Conservation (phyloP, 1,140 invertebrate species). For the Drosophila orosa region DNA sequence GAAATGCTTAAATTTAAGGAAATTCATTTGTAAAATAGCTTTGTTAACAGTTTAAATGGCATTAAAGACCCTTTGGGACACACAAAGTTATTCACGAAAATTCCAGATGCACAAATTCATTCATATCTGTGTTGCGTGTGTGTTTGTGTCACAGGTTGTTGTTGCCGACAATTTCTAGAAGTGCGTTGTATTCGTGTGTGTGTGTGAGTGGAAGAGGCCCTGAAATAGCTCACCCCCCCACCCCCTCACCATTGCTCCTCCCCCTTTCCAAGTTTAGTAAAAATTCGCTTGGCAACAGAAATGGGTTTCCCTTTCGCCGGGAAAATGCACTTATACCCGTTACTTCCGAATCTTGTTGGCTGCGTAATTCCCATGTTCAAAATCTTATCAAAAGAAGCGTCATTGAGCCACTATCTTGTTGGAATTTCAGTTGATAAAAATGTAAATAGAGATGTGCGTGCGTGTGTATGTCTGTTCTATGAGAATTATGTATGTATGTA, state of each 20-base stretch:
- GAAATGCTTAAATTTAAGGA: not conserved
- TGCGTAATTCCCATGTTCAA: constrained; percentile 6
- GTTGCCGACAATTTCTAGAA: constrained; percentile 62
- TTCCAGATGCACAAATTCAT: constrained; percentile 2
- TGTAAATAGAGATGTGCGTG: constrained; percentile 7
- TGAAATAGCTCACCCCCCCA: constrained; percentile 55
- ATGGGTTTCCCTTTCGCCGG: constrained; percentile 30
- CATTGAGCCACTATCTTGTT: not conserved
- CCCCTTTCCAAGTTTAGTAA: constrained; percentile 1
- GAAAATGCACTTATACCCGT: constrained; percentile 19
- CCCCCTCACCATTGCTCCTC: constrained; percentile 4
- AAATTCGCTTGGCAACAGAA: constrained; percentile 62
- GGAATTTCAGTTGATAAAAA: not conserved
- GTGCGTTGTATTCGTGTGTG: constrained; percentile 10
- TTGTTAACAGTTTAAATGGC: not conserved
- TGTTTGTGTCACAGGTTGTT: constrained; percentile 46
- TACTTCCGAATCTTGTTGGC: not conserved
- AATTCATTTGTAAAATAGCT: not conserved
- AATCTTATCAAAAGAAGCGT: constrained; percentile 16
- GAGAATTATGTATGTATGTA: not conserved
- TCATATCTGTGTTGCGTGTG: not conserved
- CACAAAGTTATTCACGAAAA: not conserved
- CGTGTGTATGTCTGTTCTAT: not conserved
- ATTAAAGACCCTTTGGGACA: not conserved
- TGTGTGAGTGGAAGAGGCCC: constrained; percentile 23